Percentiles rank a stretch among this genome's conserved stretches.
Conservation (phyloP, 2,113 vertebrate genomes). For the Mobula birostris region DNA sequence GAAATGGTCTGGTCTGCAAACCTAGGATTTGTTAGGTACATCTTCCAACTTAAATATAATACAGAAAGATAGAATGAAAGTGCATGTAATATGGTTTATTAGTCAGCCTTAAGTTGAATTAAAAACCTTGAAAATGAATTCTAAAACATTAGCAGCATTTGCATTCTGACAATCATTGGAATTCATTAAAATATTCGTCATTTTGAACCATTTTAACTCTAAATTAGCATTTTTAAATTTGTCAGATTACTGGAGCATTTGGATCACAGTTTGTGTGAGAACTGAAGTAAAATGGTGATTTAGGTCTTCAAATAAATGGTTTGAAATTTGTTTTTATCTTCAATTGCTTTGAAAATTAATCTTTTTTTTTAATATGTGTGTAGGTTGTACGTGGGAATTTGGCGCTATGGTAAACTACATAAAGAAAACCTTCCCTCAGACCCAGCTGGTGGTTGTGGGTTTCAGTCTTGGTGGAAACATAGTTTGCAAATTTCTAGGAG, state of each 20-base stretch:
- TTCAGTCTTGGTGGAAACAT: constrained; percentile 98
- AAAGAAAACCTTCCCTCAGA: constrained; percentile 76
- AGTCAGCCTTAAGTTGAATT: not conserved
- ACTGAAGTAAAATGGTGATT: not conserved
- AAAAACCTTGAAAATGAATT: not conserved
- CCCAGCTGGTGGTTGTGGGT: constrained; percentile 82
- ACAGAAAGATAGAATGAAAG: not conserved
- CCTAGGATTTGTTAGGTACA: not conserved
- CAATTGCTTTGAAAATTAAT: not conserved
- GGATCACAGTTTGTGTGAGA: not conserved
- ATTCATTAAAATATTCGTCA: not conserved
- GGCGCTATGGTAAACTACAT: constrained; percentile 91
- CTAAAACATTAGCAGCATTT: not conserved
- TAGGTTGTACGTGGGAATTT: constrained; percentile 97
- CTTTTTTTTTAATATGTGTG: not conserved
- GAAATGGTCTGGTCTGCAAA: not conserved
- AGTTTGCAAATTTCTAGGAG: constrained; percentile 92
- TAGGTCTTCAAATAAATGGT: not conserved
- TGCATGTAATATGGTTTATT: not conserved
- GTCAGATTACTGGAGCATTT: not conserved
- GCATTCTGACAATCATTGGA: not conserved
- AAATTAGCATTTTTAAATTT: not conserved
- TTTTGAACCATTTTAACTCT: not conserved
- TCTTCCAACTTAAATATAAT: not conserved
- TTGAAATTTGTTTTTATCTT: not conserved